Evolutionary conservation across 2,113 vertebrate genomes (phyloP).

Genomic region (Tapirus terrestris): DNA sequence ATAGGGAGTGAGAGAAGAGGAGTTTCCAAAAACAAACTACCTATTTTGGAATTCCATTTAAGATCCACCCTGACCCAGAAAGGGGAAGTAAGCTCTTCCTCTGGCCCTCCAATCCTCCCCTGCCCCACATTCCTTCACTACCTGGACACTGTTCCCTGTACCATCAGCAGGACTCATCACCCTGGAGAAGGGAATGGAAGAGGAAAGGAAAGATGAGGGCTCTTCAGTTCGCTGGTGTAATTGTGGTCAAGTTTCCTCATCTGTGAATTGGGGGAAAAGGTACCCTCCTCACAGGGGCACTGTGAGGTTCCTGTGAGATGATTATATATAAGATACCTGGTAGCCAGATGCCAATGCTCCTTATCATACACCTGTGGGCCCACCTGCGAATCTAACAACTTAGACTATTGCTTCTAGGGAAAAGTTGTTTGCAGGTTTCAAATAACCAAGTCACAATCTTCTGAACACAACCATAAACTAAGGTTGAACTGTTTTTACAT

Average conservation of each 20-base stretch:
- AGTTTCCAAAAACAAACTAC: not conserved
- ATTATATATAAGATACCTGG: not conserved
- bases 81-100: not conserved
- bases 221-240: not conserved
- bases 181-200: not conserved
- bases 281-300: not conserved
- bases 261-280: not conserved
- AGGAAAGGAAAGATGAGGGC: not conserved
- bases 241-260: not conserved
- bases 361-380: not conserved
- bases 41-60: not conserved
- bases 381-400: not conserved
- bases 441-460: not conserved
- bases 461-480: not conserved
- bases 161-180: not conserved
- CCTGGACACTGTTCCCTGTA: not conserved
- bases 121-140: not conserved
- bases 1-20: not conserved
- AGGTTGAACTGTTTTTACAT: not conserved
- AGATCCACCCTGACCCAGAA: not conserved
- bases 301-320: not conserved
- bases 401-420: not conserved
- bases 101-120: not conserved
- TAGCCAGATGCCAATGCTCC: not conserved
- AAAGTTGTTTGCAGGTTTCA: constrained; percentile 13